Conservation (phyloP, 2,888 invertebrate species). For the Macroteleia sp. region DNA sequence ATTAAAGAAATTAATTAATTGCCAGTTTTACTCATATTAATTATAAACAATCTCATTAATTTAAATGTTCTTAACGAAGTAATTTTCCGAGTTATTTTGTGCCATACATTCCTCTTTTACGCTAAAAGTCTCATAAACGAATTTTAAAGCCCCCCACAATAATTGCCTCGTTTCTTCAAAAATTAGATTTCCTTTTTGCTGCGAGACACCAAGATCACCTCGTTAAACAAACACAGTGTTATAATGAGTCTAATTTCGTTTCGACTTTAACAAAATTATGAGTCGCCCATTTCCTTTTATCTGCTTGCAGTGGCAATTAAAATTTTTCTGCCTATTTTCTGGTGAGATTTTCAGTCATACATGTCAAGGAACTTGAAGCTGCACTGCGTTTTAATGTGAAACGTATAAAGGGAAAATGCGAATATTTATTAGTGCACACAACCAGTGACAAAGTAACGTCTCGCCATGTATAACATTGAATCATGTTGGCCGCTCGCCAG, state of each 20-base stretch:
- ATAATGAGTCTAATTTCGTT: conserved; percentile 31
- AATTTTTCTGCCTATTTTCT: not conserved
- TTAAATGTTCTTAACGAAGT: no score
- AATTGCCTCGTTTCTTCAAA: conserved; percentile 14
- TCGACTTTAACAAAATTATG: conserved; percentile 10
- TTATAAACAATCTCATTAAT: no score
- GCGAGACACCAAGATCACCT: not conserved
- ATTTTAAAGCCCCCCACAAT: conserved; percentile 3
- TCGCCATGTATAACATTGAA: conserved; percentile 66
- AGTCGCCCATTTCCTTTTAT: not conserved
- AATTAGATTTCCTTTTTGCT: conserved; percentile 4
- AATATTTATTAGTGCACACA: conserved; percentile 43
- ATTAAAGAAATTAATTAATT: no score
- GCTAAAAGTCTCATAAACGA: not conserved
- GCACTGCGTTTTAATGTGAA: conserved; percentile 28
- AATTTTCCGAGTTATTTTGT: no score
- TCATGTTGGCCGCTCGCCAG: no score
- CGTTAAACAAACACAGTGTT: conserved; percentile 7
- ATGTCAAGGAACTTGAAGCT: conserved; percentile 15
- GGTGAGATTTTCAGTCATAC: conserved; percentile 9
- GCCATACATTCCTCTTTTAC: no score
- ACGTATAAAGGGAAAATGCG: conserved; percentile 26
- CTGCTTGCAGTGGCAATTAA: conserved; percentile 32
- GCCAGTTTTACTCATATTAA: no score
- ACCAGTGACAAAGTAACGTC: conserved; percentile 56